A percentile compares a stretch with the other conserved stretches of the same genome.
These are phyloP conservation scores for Babylonia areolata DNA, from an alignment of 1,140 invertebrate species.

Conservation along the genomic window DNA sequence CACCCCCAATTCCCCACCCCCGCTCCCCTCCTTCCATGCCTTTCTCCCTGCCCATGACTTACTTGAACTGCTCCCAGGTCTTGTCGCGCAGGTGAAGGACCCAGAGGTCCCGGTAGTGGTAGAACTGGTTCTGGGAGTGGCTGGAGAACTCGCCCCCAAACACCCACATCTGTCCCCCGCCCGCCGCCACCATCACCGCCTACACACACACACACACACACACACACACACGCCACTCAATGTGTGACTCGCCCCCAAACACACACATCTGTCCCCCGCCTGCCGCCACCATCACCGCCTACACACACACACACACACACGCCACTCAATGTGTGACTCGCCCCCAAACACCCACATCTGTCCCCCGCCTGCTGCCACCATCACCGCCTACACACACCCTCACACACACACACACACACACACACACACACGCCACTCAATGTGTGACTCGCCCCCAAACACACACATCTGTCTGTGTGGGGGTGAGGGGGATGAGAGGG, in stretches of 20 bases:
- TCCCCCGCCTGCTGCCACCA: background rate
- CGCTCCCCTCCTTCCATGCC: background rate
- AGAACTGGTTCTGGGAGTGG: conserved; percentile 92
- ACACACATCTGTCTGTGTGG: too few species aligned
- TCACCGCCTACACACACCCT: background rate
- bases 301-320: conserved; percentile 18
- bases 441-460: too few species aligned
- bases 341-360: background rate
- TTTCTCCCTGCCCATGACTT: conserved; percentile 40
- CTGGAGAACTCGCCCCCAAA: conserved; percentile 96
- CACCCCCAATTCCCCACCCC: background rate
- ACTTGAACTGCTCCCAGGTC: conserved; percentile 92
- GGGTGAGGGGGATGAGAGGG: too few species aligned
- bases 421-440: too few species aligned
- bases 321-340: background rate
- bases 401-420: too few species aligned
- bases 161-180: conserved; percentile 85
- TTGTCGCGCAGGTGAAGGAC: conserved; percentile 86
- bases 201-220: conserved; percentile 44
- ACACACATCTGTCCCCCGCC: background rate
- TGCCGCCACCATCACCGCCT: background rate
- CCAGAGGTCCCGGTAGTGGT: conserved; percentile 96
- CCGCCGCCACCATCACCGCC: conserved; percentile 82
- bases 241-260: background rate
- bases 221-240: background rate